A percentile compares a stretch with the other conserved stretches of the same genome.
phyloP scores from a whole-genome alignment of 2,797 vertebrate genomes.

The Tinamus major region DNA sequence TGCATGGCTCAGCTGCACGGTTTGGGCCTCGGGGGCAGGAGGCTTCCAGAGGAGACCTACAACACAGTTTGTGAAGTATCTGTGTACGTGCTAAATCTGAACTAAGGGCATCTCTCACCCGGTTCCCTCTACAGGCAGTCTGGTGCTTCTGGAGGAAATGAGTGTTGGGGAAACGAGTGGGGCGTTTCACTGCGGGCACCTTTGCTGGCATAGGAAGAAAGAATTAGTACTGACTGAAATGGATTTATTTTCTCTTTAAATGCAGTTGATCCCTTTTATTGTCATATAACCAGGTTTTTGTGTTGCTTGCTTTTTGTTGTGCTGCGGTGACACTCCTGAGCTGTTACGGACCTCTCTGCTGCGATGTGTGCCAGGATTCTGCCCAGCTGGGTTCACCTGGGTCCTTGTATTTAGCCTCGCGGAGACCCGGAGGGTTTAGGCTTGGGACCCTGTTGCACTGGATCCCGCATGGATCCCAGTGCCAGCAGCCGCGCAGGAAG shows the following conservation, averaged over 20 bases:
- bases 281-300: background rate
- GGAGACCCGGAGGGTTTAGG: background rate
- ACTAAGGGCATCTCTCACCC: background rate
- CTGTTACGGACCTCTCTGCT: background rate
- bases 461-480: background rate
- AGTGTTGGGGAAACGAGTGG: background rate
- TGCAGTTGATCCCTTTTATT: background rate
- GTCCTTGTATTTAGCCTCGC: background rate
- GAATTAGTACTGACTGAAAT: background rate
- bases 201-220: background rate
- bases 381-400: background rate
- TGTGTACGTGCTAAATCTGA: background rate
- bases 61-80: background rate
- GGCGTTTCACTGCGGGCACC: background rate
- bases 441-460: background rate
- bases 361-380: background rate
- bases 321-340: background rate
- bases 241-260: background rate
- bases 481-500: conserved; percentile 39
- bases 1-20: background rate
- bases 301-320: background rate
- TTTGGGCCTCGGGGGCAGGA: background rate
- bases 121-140: background rate
- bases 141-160: background rate
- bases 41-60: background rate